Evolutionary conservation across 2,797 vertebrate species (phyloP).

Genomic region (Myripristis murdjan): DNA sequence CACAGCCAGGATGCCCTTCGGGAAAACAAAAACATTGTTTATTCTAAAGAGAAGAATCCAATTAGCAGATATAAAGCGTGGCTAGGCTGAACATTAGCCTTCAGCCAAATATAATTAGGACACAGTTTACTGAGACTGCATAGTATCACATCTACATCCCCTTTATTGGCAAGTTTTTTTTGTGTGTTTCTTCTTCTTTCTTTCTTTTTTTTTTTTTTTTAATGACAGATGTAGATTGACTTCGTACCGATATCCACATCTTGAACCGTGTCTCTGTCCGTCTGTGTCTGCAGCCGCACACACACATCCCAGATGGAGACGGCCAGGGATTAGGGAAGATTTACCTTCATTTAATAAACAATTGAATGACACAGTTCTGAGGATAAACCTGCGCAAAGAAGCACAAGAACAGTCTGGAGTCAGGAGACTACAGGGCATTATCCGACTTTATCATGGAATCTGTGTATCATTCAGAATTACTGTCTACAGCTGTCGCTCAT

Average conservation of each 20-base stretch:
- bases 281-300: slow-evolving; percentile 46
- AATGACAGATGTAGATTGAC: slow-evolving; percentile 66
- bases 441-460: slow-evolving; percentile 53
- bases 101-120: slow-evolving; percentile 70
- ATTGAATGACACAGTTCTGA: slow-evolving; percentile 79
- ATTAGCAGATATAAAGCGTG: slow-evolving; percentile 70
- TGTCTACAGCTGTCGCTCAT: slow-evolving; percentile 20
- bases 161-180: slow-evolving; percentile 61
- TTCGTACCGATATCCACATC: slow-evolving; percentile 67
- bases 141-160: slow-evolving; percentile 46
- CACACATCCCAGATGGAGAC: slow-evolving; percentile 81
- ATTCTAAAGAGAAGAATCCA: slow-evolving; percentile 74
- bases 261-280: slow-evolving; percentile 57
- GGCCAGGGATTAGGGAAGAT: slow-evolving; percentile 84
- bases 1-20: slow-evolving; percentile 36
- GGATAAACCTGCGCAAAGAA: slow-evolving; percentile 84
- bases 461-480: slow-evolving; percentile 53
- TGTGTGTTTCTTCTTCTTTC: slow-evolving; percentile 20
- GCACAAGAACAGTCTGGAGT: slow-evolving; percentile 61
- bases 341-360: slow-evolving; percentile 87
- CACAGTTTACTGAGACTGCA: slow-evolving; percentile 61
- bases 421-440: slow-evolving; percentile 56
- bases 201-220: slow-evolving; percentile 25
- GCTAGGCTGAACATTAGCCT: slow-evolving; percentile 54
- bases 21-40: slow-evolving; percentile 54